A percentile compares a stretch with the other conserved stretches of the same genome.
These are phyloP conservation scores for Portunus trituberculatus DNA, from an alignment of 1,140 invertebrate species.

Conservation along the genomic window DNA sequence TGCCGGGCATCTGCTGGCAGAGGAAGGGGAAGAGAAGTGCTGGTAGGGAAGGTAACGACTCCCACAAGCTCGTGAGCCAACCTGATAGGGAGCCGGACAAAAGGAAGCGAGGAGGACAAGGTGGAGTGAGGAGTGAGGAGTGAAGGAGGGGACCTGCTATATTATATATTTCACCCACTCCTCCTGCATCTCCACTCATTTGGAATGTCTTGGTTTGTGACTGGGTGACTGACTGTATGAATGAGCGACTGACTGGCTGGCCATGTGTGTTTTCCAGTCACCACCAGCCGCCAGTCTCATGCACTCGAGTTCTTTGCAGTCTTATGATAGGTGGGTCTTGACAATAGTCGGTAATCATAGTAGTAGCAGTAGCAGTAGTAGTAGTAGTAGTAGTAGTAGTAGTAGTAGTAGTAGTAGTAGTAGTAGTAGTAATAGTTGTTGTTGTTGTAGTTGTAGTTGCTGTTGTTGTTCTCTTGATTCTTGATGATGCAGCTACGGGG, in stretches of 20 bases:
- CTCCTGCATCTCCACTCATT: not conserved
- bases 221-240: not conserved
- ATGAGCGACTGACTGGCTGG: not conserved
- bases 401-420: no score
- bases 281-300: not conserved
- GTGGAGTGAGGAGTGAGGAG: not conserved
- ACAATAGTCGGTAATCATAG: not conserved
- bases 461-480: no score
- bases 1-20: not conserved
- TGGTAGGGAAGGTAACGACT: not conserved
- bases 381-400: not conserved
- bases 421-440: no score
- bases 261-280: not conserved
- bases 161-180: not conserved
- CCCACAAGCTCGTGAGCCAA: not conserved
- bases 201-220: not conserved
- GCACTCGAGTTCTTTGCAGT: not conserved
- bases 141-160: not conserved
- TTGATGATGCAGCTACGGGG: no score
- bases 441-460: not conserved
- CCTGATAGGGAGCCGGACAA: not conserved
- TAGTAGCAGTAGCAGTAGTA: not conserved
- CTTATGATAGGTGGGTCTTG: not conserved
- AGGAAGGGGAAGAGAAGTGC: not conserved
- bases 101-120: not conserved